These are phyloP conservation scores for Escarpia spicata DNA, from an alignment of 2,888 invertebrate genomes.

Conservation along the genomic window DNA sequence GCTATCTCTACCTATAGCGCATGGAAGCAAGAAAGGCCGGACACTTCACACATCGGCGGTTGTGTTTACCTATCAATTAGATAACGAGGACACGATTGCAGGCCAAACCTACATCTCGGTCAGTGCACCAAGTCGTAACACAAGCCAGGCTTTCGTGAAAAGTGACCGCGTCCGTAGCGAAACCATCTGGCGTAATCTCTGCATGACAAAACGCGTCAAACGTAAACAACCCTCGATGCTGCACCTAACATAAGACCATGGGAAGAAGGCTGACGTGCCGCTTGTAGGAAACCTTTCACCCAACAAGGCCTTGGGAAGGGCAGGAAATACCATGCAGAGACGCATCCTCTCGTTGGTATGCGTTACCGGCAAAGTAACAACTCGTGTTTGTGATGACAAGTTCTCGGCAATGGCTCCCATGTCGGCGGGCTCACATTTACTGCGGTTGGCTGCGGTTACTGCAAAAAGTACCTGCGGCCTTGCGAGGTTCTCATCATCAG, in stretches of 20 bases:
- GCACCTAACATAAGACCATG: background rate
- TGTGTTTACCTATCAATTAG: background rate
- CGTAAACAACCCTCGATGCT: background rate
- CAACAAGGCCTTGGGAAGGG: background rate
- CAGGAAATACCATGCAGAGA: background rate
- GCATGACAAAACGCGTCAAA: background rate
- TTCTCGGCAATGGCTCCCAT: background rate
- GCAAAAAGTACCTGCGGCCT: background rate
- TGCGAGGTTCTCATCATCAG: background rate
- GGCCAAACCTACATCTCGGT: background rate
- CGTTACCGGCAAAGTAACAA: background rate
- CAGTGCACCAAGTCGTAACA: background rate
- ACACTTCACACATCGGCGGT: background rate
- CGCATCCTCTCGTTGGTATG: background rate
- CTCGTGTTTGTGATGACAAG: constrained; percentile 8
- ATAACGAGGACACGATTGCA: background rate
- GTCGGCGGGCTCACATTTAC: background rate
- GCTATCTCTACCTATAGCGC: background rate
- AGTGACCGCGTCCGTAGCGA: background rate
- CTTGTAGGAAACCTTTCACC: background rate
- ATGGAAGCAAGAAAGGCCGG: background rate
- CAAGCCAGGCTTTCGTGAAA: background rate
- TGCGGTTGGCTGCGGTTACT: background rate
- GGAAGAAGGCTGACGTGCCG: background rate
- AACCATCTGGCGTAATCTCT: too few relatives aligned